A percentile compares a stretch with the other conserved stretches of the same genome.
Conservation (phyloP, 1,140 invertebrate genomes). For the Grapholita molesta region DNA sequence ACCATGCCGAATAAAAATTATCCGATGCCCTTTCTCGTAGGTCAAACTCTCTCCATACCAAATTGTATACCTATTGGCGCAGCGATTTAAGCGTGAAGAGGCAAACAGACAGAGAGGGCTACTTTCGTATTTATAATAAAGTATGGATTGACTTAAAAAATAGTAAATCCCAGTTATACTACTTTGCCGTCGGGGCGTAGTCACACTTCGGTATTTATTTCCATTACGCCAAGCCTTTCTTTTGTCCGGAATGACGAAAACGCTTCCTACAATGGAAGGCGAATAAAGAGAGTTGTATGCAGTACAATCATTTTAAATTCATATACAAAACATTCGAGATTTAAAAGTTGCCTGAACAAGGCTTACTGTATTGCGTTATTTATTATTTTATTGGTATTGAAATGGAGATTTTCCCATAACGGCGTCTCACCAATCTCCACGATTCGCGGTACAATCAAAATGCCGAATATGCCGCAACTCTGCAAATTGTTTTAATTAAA, state of each 20-base stretch:
- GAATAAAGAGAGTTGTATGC: neutral
- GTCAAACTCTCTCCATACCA: too few relatives aligned
- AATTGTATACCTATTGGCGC: too few relatives aligned
- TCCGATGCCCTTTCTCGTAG: too few relatives aligned
- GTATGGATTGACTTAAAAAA: too few relatives aligned
- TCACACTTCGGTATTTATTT: neutral
- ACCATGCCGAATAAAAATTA: too few relatives aligned
- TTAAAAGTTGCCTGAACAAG: neutral
- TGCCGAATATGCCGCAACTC: neutral
- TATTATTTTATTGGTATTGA: neutral
- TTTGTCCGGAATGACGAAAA: neutral
- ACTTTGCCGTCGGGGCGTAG: too few relatives aligned
- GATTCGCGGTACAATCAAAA: neutral
- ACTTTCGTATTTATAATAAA: too few relatives aligned
- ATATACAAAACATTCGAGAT: neutral
- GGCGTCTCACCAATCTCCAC: neutral
- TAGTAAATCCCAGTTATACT: too few relatives aligned
- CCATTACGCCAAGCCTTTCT: neutral
- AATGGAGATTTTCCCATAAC: too few relatives aligned
- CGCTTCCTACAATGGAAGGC: neutral
- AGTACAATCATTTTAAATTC: neutral
- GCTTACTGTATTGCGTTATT: neutral
- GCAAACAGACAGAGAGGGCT: too few relatives aligned
- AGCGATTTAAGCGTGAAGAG: too few relatives aligned
- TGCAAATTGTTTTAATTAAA: neutral